A percentile compares a stretch with the other conserved stretches of the same genome.
phyloP scores from a whole-genome alignment of 1,140 invertebrate species.

The Hyphantria cunea region DNA sequence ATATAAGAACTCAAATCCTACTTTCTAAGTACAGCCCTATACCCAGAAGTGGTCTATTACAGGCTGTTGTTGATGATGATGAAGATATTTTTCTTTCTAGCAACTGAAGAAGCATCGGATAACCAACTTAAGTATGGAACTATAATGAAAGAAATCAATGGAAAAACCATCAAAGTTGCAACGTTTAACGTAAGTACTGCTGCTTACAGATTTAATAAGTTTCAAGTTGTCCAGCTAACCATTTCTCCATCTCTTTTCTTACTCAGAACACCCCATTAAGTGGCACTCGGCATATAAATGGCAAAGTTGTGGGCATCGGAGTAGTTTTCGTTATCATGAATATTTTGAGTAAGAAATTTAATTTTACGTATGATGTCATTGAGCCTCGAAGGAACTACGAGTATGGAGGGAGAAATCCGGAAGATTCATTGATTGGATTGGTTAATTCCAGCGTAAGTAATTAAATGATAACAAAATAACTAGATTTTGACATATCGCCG shows the following conservation, averaged over 20 bases:
- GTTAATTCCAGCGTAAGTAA: conserved; percentile 82
- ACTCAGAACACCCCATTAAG: conserved; percentile 85
- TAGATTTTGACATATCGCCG: too few species aligned
- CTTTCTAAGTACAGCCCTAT: too few species aligned
- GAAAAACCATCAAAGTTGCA: conserved; percentile 63
- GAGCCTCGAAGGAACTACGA: conserved; percentile 83
- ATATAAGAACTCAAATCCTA: too few species aligned
- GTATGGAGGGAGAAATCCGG: conserved; percentile 66
- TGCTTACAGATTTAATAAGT: too few species aligned
- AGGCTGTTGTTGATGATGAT: too few species aligned
- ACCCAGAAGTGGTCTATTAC: too few species aligned
- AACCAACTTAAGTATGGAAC: background rate
- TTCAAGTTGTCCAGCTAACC: too few species aligned
- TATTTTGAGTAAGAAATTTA: conserved; percentile 85
- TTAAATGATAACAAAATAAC: background rate
- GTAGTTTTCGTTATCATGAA: conserved; percentile 88
- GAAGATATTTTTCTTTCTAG: conserved; percentile 1
- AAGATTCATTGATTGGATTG: conserved; percentile 84
- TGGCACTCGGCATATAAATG: conserved; percentile 81
- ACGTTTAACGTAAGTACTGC: conserved; percentile 61
- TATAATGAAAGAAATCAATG: conserved; percentile 56
- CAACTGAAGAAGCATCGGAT: background rate
- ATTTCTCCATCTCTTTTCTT: too few species aligned
- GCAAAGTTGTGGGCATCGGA: conserved; percentile 83
- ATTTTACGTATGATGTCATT: conserved; percentile 87